Percentiles rank a stretch among this genome's conserved stretches.
Conservation (phyloP, 2,113 vertebrate species). For the Balaenoptera acutorostrata region DNA sequence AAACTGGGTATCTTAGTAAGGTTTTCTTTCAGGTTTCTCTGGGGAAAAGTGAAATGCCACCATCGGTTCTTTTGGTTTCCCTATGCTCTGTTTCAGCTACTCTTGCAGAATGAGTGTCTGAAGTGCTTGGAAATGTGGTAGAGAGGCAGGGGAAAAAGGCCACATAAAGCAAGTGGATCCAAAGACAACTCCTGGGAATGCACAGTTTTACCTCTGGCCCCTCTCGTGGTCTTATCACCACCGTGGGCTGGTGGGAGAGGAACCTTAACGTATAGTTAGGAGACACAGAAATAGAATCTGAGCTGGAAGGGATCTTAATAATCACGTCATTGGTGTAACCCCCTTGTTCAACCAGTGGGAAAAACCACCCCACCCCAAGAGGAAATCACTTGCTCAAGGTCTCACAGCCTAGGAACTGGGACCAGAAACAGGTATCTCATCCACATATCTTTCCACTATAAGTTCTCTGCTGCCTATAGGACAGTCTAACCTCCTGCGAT, state of each 20-base stretch:
- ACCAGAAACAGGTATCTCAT: neutral
- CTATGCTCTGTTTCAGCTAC: neutral
- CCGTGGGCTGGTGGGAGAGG: neutral
- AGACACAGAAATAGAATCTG: neutral
- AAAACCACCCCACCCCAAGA: neutral
- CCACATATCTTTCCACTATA: neutral
- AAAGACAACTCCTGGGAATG: neutral
- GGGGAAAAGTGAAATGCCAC: neutral
- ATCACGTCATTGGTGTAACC: neutral
- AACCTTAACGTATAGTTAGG: neutral
- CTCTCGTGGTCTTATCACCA: neutral
- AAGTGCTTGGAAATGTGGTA: neutral
- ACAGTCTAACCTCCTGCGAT: neutral
- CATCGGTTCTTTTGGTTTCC: neutral
- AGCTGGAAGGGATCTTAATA: neutral
- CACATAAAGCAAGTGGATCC: neutral
- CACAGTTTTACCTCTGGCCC: neutral
- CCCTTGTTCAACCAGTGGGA: neutral
- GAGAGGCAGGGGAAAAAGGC: neutral
- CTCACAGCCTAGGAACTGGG: neutral
- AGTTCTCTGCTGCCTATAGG: neutral
- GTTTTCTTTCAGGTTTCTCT: neutral
- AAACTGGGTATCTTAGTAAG: neutral
- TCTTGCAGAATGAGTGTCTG: neutral
- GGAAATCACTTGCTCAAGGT: neutral